These are phyloP conservation scores for Drosophila tripunctata DNA, from an alignment of 2,888 invertebrate genomes.

Conservation along the genomic window DNA sequence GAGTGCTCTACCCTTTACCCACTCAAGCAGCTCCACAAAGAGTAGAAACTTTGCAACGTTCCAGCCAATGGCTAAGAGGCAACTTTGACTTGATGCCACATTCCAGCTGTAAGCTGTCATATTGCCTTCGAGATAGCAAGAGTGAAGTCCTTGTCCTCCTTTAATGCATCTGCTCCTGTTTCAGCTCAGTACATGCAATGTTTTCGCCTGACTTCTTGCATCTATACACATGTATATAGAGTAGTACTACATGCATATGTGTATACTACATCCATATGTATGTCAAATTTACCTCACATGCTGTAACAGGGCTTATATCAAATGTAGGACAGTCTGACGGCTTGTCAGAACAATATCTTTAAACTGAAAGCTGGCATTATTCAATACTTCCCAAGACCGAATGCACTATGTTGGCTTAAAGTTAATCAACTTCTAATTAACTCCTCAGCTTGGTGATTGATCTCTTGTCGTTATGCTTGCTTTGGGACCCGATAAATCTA, in stretches of 20 bases:
- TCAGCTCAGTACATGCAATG: slow-evolving; percentile 7
- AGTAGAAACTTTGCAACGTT: slow-evolving; percentile 40
- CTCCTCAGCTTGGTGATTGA: background rate
- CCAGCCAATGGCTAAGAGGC: slow-evolving; percentile 34
- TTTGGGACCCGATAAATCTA: background rate
- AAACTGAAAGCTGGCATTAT: background rate
- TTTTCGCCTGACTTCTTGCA: slow-evolving; percentile 11
- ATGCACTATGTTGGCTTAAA: background rate
- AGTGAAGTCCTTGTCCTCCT: slow-evolving; percentile 11
- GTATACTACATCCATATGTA: slow-evolving; percentile 2
- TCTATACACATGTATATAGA: background rate
- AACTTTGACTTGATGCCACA: slow-evolving; percentile 48
- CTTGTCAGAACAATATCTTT: slow-evolving; percentile 1
- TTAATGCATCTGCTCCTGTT: background rate
- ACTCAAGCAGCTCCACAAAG: slow-evolving; percentile 3
- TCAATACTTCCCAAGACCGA: background rate
- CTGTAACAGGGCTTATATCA: slow-evolving; percentile 6
- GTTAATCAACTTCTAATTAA: background rate
- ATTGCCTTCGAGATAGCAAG: slow-evolving; percentile 28
- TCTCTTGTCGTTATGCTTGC: background rate
- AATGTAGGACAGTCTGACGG: slow-evolving; percentile 11
- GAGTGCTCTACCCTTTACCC: background rate
- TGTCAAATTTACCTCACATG: slow-evolving; percentile 8
- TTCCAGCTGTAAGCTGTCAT: slow-evolving; percentile 44
- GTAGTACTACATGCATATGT: background rate